Evolutionary conservation across 2,888 invertebrate genomes (phyloP), one percentile per base, ranked within the genome.

Genomic region (Encarsia formosa): DNA sequence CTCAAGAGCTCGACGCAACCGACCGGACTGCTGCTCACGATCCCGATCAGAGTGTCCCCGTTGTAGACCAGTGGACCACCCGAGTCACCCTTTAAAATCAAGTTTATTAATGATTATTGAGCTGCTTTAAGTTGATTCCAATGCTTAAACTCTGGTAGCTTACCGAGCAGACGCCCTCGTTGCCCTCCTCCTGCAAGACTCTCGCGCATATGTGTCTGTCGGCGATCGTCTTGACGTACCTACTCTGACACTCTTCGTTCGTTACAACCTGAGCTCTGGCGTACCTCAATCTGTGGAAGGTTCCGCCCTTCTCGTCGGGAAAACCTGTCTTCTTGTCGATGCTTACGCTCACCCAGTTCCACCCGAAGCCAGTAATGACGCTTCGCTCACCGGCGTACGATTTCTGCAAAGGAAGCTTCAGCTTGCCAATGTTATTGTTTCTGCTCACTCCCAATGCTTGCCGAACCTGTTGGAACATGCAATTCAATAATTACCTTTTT

Each of bases 11-110:
- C 48, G 4, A n/a, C 11, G 19, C 48, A 48, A 3, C 34, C 34
- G 1, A 32, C 11, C 4, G 32, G 20, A 8, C 23, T 48, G n/a
- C 11, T 20, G 24, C 32, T 48, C 3, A 40, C 32, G 13, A 48
- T 19, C 1, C 48, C 48, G 18, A 48, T 19, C 4, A 45, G 15
- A 16, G 32, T 22, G 13, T 40, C 32, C 5, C 15, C n/a, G 2
- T 24, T 20, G 8, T 41, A 20, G 3, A 48, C 48, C 5, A 48
- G 32, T n/a, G 48, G 48, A 8, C 48, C 48, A 3, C 48, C 48
- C 8, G 41, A 34, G 35, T 48, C 48, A 41, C 41, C 48, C 48
- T 48, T n/a, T n/a, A n/a, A n/a, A n/a, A n/a, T n/a, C n/a, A n/a
- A n/a, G n/a, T n/a, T n/a, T n/a, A n/a, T n/a, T n/a, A n/a, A n/a